Base-by-base conservation (phyloP, 2,888 invertebrate species). In the Parascotia fuliginaria region DNA sequence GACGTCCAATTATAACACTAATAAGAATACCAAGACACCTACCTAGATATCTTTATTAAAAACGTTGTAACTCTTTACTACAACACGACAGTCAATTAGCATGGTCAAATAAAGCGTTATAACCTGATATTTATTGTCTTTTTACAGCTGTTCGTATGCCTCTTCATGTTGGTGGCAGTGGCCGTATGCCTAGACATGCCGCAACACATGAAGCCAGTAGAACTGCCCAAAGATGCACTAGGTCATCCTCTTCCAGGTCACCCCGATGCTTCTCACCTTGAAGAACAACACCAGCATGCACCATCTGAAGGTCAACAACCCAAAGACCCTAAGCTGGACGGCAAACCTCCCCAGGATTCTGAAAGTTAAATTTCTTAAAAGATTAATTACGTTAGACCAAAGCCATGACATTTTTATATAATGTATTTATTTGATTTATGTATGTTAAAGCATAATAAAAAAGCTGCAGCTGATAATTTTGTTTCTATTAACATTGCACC, bases 121-220 rank as follows among this genome's bases (percentile, higher is more conserved):
- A 24, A 6, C 24, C 7, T 24, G 1, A 7, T 7, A 24, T 24
- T 7, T 19, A 24, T 24, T 7, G 7, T 24, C 7, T 7, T 24
- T 1, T 47, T 38, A 14, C 71, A 88, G 87, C 54, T 87, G 32
- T 62, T 85, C 39, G 65, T 80, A 0, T 85, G 84, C 48, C 60
- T 87, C 27, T 62, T 89, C 52, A 61, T 87, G 78, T 60, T 88
- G 66, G 83, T 78, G 0, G 70, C 82, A 9, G 79, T 77, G 6
- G 76, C 75, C 16, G 62, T 75, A 27, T 65, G 70, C 51, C 31
- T 72, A 6, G 86, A 83, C 33, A 60, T 82, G 19, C 55, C 77
- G 31, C 52, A 61, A 3, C 76, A 66, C 19, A 50, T 66, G 27
- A 81, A 80, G 52, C 55, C 57, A 0, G 66, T 74, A 0, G 85